phyloP scores from a whole-genome alignment of 2,113 vertebrate species.

The Gallinago jamesoni region DNA sequence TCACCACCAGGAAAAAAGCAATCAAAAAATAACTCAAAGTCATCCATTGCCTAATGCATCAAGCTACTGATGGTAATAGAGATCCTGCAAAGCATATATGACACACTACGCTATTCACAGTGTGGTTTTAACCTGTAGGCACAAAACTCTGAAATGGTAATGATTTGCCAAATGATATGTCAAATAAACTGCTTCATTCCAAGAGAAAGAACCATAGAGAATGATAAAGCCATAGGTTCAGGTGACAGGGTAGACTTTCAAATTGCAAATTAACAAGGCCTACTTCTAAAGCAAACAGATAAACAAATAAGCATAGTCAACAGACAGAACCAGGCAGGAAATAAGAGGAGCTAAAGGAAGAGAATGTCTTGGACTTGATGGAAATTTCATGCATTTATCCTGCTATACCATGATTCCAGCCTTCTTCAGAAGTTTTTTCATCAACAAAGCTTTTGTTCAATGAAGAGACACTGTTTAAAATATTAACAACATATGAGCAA shows the following conservation, averaged over 20 bases:
- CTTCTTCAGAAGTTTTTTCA: neutral
- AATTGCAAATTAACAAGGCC: neutral
- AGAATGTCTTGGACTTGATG: neutral
- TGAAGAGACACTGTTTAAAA: neutral
- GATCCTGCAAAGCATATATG: neutral
- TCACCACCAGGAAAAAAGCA: neutral
- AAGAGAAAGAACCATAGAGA: neutral
- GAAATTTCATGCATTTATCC: neutral
- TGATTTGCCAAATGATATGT: neutral
- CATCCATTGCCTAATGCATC: neutral
- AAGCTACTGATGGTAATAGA: neutral
- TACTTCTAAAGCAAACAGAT: neutral
- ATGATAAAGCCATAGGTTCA: neutral
- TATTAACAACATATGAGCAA: neutral
- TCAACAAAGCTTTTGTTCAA: neutral
- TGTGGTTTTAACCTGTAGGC: neutral
- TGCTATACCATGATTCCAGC: neutral
- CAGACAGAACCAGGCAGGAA: neutral
- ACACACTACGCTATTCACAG: neutral
- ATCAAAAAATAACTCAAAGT: neutral
- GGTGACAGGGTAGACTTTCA: neutral
- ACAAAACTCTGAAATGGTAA: neutral
- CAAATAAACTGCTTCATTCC: neutral
- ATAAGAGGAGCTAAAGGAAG: neutral
- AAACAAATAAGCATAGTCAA: neutral